Percentiles rank a stretch among this genome's conserved stretches.
phyloP scores from a whole-genome alignment of 2,113 vertebrate genomes.

The Euleptes europaea region DNA sequence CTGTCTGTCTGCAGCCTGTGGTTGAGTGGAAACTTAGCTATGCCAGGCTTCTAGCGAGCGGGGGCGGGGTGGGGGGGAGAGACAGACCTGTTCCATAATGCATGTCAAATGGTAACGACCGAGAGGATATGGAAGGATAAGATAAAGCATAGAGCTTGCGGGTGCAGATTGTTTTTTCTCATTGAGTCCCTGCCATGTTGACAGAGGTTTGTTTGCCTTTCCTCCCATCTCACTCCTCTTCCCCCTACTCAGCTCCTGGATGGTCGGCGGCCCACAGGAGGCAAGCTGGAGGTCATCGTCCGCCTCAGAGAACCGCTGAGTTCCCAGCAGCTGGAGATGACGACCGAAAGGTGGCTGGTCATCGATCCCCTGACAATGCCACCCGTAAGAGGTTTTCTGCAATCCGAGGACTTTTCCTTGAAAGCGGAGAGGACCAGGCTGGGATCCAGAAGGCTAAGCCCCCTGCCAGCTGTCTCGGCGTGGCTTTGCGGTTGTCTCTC shows the following conservation, averaged over 20 bases:
- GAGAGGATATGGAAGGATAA: neutral
- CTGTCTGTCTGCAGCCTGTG: no score
- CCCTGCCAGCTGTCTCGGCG: no score
- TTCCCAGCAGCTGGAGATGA: slow-evolving; percentile 80
- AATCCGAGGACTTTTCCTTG: neutral
- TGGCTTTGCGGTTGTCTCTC: neutral
- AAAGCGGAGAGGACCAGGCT: neutral
- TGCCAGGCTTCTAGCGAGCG: neutral
- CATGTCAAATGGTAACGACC: neutral
- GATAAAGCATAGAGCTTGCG: neutral
- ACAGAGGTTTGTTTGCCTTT: neutral
- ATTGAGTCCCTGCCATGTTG: neutral
- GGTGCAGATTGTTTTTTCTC: neutral
- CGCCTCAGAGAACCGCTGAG: slow-evolving; percentile 85
- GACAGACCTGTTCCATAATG: neutral
- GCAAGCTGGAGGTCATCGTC: slow-evolving; percentile 85
- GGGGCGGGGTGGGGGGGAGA: neutral
- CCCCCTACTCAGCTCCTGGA: slow-evolving; percentile 73
- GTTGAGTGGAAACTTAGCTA: neutral
- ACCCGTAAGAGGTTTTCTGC: slow-evolving; percentile 23
- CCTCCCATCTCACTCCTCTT: neutral
- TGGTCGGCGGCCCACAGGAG: slow-evolving; percentile 87
- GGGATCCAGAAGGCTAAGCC: neutral
- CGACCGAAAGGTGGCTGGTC: slow-evolving; percentile 88
- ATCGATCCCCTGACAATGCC: slow-evolving; percentile 73